phyloP scores from a whole-genome alignment of 2,113 vertebrate genomes.

The Phyllostomus hastatus region DNA sequence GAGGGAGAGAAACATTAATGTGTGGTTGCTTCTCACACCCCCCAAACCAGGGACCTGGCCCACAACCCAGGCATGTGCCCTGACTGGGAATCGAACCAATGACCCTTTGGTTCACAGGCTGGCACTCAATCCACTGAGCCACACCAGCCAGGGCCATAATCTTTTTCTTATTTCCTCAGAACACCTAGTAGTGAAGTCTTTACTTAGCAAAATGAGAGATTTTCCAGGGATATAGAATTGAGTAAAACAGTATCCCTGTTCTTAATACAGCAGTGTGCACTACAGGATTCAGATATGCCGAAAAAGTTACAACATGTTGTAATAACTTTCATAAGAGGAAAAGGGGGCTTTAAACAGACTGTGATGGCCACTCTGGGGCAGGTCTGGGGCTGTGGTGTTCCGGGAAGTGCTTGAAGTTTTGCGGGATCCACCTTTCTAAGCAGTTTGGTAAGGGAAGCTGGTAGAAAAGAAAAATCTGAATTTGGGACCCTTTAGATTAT shows the following conservation, averaged over 20 bases:
- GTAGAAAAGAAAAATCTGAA: background rate
- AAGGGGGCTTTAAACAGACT: background rate
- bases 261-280: background rate
- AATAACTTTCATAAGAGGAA: background rate
- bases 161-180: background rate
- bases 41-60: too few species aligned
- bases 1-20: too few species aligned
- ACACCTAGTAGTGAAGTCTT: background rate
- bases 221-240: background rate
- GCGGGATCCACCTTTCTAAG: background rate
- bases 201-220: background rate
- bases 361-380: too few species aligned
- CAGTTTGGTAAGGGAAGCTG: accelerated
- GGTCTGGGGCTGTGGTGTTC: background rate
- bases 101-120: too few species aligned
- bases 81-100: too few species aligned
- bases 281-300: background rate
- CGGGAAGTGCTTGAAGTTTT: background rate
- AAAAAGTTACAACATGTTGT: background rate
- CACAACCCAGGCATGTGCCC: too few species aligned
- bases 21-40: too few species aligned
- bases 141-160: too few species aligned
- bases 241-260: background rate
- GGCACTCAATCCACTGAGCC: too few species aligned
- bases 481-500: background rate